Evolutionary conservation across 2,888 invertebrate genomes (phyloP), one percentile per base, ranked within the genome.

Genomic region (Ochlodes sylvanus): DNA sequence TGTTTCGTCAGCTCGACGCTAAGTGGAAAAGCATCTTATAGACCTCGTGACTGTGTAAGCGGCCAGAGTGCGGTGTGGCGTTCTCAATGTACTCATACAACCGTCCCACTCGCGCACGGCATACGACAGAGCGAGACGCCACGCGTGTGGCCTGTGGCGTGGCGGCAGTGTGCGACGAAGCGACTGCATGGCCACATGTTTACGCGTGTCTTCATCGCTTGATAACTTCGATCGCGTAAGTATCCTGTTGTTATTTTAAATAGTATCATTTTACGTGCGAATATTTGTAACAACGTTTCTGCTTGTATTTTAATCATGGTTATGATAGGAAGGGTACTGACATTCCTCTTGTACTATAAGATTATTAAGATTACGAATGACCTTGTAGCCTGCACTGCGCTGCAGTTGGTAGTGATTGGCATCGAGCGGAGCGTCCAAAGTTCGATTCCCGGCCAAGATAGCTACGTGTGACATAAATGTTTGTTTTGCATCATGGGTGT

Each of bases 81-180:
- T 74, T 27, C 73, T 76, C 78, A 19, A 55, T 56, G 9, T 34
- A 9, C 34, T 9, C 38, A 47, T 47, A 47, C 44, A 47, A 7
- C 17, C 17, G 19, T 65, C 76, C 77, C 73, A 71, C 64, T 64
- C 47, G 19, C 1, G 21, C 60, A 32, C 12, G 14, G n/a, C 0
- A 17, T 41, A 44, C 21, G 10, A 0, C 27, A 44, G 56, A 56
- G 21, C 47, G 47, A 19, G 61, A 63, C 52, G 69, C 15, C 41
- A 64, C 66, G 69, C 71, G 71, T 77, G 79, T 79, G 80, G 79
- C 81, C 77, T 21, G 19, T 34, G 57, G 19, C 54, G 63, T 63
- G 63, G 65, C 77, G 75, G 81, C 80, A 80, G 82, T 82, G 75
- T 77, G 74, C 77, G 72, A 74, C 74, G 74, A 74, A 78, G 75